Base-by-base conservation (phyloP, 2,113 vertebrate genomes). In the Hydrolagus affinis region DNA sequence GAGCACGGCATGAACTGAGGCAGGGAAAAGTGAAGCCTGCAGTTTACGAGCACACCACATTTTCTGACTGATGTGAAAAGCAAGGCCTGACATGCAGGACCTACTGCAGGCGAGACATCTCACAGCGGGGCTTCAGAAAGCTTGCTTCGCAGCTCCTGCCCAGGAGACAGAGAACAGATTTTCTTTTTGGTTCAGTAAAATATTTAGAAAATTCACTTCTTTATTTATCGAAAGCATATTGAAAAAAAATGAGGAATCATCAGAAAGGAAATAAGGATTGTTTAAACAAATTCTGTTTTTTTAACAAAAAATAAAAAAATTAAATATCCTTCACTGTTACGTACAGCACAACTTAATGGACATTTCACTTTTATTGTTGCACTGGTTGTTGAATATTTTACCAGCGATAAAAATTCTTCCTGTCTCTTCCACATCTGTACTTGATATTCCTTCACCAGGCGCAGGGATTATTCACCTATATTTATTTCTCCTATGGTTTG, bases 31-130 rank as follows among this genome's bases (percentile, higher is more conserved):
- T 86, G 88, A 90, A 88, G 86, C 88, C 78, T 83, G 78, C 78
- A 83, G 60, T 28, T 83, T 83, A 89, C 87, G 89, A 89, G 85
- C 88, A 89, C 86, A 85, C 85, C 87, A 80, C 85, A 88, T 3
- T 87, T 87, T 87, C 70, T 28, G 86, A 88, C 85, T 89, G 87
- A 88, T 89, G 86, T 86, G 73, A 86, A 69, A 88, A 89, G 90
- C 89, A 93, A 92, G 89, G 88, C 21, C 86, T 74, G 86, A 75
- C 32, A 56, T 56, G 73, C 19, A 75, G 32, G 62, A 68, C 62
- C 28, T 28, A 83, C 60, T 68, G 12, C 64, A 83, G 62, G 15
- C 78, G 60, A 83, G 78, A 32, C 78, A 66, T 17, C 78, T 83
- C 60, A 59, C 78, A 66, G 62, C 25, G 21, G 64, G 78, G 7